Conservation (phyloP, 2,113 vertebrate genomes). For the Melanerpes aurifrons region DNA sequence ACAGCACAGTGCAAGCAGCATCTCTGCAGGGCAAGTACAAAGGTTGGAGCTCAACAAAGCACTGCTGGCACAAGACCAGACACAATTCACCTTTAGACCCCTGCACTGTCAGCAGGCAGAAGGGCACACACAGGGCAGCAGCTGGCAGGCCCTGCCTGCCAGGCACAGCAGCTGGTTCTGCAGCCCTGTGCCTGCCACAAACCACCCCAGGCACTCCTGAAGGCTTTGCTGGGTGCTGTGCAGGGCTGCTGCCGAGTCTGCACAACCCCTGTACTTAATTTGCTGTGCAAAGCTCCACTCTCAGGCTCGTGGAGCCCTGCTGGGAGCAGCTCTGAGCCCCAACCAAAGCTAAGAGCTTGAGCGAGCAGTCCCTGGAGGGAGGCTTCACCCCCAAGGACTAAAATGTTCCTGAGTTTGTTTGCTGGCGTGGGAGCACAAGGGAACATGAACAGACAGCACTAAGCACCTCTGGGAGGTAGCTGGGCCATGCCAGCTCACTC, state of each 20-base stretch:
- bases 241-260: too few relatives aligned
- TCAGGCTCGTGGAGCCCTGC: fast-evolving
- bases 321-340: neutral
- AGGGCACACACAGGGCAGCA: neutral
- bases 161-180: neutral
- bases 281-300: fast-evolving
- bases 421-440: fast-evolving
- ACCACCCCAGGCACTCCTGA: fast-evolving
- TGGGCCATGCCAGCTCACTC: neutral
- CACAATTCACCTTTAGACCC: neutral
- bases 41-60: neutral
- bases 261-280: too few relatives aligned
- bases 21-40: neutral
- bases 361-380: neutral
- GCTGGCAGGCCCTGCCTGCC: fast-evolving
- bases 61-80: neutral
- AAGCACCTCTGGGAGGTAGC: neutral
- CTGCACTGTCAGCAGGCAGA: neutral
- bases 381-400: neutral
- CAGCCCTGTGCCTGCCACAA: neutral
- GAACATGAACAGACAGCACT: neutral
- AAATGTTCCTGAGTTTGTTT: neutral
- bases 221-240: neutral
- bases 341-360: neutral
- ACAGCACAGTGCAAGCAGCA: neutral